These are phyloP conservation scores for Hybos culiciformis DNA, from an alignment of 2,888 invertebrate genomes.

Conservation along the genomic window DNA sequence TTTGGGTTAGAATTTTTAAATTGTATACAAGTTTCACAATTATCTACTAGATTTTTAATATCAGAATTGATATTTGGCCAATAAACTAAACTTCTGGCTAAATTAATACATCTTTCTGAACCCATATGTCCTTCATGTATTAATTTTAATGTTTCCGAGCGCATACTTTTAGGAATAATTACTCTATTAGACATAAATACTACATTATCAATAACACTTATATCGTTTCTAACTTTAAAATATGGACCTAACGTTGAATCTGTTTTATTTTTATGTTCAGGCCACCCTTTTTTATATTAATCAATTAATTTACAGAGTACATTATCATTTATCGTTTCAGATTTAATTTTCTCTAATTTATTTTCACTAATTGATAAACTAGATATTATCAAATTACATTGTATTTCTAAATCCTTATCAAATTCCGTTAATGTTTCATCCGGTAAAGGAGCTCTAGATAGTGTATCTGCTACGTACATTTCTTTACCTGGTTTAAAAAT, in stretches of 20 bases:
- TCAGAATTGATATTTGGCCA: slow-evolving; percentile 15
- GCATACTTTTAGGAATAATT: slow-evolving; percentile 8
- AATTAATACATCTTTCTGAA: slow-evolving; percentile 16
- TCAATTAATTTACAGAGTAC: background rate
- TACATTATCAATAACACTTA: slow-evolving; percentile 9
- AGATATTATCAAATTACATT: background rate
- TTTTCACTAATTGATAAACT: background rate
- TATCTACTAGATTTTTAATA: slow-evolving; percentile 3
- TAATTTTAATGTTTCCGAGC: too few relatives aligned
- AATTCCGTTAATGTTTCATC: background rate
- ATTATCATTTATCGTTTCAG: background rate
- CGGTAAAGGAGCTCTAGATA: background rate
- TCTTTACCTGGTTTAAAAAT: slow-evolving; percentile 4
- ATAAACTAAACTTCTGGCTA: slow-evolving; percentile 16
- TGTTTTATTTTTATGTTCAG: slow-evolving; percentile 8
- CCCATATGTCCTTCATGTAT: slow-evolving; percentile 20
- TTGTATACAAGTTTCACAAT: slow-evolving; percentile 11
- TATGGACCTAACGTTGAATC: slow-evolving; percentile 3
- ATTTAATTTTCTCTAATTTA: background rate
- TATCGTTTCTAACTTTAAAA: slow-evolving; percentile 8
- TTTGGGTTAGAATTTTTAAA: slow-evolving; percentile 14
- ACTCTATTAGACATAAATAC: slow-evolving; percentile 9
- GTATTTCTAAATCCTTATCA: background rate
- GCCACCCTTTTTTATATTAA: slow-evolving; percentile 2
- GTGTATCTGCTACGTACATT: slow-evolving; percentile 6